Base-by-base conservation (phyloP, 2,797 vertebrate species). In the Artibeus jamaicensis region DNA sequence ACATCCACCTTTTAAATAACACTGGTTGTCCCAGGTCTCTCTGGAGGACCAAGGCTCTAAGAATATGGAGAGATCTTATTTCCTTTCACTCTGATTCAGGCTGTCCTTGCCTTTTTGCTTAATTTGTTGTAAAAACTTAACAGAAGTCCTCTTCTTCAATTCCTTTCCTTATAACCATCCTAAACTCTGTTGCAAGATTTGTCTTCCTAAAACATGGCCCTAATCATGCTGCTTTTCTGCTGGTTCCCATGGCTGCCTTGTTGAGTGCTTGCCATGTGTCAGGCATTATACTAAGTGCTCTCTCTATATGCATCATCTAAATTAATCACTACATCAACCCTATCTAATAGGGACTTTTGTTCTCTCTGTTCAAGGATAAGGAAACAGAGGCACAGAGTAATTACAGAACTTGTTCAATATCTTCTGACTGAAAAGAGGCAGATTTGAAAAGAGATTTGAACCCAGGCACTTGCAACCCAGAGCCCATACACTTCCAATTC, bases 361-460 rank as follows among this genome's bases (percentile, higher is more conserved):
- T 46, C 87, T 86, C 68, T 93, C 55, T 59, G 22, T 24, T 55
- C 78, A 81, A 85, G 91, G 57, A 71, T 84, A 53, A 93, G 76
- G 46, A 92, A 93, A 84, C 32, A 87, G 76, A 91, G 71, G 34
- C 29, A 89, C 39, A 85, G 37, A 89, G 57, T 7, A 70, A 57
- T 93, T 84, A 67, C 21, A 76, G 57, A 74, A 79, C 19, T 91
- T 82, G n/a, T 81, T 18, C 53, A 57, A 0, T 7, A 3, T 94
- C 62, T 92, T 44, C 57, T 71, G 67, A 5, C 59, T 59, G 14
- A 46, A 93, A 89, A 96, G 76, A 86, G 26, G 6, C 68, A 87
- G 84, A 73, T 8, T 42, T n/a, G n/a, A n/a, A n/a, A n/a, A 93
- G 86, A 81, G 48, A 70, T 86, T 73, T 90, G 62, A 96, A 73